Conservation (phyloP, 2,888 invertebrate genomes). For the Syrista parreyssii region DNA sequence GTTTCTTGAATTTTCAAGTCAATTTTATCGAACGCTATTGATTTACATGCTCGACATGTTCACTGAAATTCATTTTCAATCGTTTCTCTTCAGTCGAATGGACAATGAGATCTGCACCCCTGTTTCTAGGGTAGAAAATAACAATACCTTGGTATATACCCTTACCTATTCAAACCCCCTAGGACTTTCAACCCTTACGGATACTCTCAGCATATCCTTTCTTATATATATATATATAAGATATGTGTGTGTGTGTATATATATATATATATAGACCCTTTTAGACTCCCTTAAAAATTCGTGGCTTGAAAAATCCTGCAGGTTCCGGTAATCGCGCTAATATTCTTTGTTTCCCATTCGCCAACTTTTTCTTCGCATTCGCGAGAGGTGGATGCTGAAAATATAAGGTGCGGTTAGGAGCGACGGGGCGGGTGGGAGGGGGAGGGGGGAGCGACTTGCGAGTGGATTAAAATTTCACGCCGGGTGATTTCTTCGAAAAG, state of each 20-base stretch:
- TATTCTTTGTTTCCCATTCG: constrained; percentile 23
- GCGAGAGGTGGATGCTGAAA: background rate
- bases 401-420: background rate
- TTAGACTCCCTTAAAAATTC: background rate
- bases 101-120: background rate
- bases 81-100: background rate
- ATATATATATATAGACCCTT: background rate
- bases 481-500: constrained; percentile 18
- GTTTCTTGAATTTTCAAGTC: background rate
- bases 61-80: background rate
- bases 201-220: background rate
- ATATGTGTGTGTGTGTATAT: background rate
- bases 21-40: background rate
- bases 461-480: constrained; percentile 25
- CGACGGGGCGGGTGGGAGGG: background rate
- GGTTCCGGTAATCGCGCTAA: constrained; percentile 20
- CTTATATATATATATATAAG: too few species aligned
- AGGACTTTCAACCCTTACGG: background rate
- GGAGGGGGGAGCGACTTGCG: background rate
- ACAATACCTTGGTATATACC: constrained; percentile 13
- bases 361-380: constrained; percentile 16
- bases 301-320: constrained; percentile 4
- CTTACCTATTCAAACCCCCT: background rate
- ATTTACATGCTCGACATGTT: background rate
- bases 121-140: constrained; percentile 13